These are phyloP conservation scores for Somateria mollissima DNA, from an alignment of 2,797 vertebrate genomes.

Conservation along the genomic window DNA sequence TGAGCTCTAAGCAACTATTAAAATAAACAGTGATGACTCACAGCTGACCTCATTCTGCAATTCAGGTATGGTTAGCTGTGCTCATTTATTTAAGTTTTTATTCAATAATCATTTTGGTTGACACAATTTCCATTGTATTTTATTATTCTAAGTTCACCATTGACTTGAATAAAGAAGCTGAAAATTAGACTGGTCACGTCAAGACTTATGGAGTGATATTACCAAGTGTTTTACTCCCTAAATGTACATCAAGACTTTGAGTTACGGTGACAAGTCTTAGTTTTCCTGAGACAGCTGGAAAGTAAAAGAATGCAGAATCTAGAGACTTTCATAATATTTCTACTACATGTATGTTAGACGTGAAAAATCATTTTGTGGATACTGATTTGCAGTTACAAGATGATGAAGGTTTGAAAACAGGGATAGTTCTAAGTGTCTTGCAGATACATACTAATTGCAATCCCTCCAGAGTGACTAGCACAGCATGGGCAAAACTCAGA, in stretches of 20 bases:
- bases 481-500: background rate
- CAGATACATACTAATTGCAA: background rate
- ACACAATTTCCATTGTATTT: rapidly evolving
- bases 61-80: background rate
- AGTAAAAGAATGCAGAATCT: background rate
- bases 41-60: background rate
- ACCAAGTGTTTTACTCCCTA: background rate
- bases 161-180: background rate
- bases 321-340: background rate
- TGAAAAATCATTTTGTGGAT: background rate
- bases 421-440: background rate
- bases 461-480: background rate
- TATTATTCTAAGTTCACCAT: background rate
- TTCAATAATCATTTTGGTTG: background rate
- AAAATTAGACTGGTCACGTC: background rate
- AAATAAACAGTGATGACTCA: background rate
- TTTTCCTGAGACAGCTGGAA: background rate
- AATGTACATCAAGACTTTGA: background rate
- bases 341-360: background rate
- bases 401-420: background rate
- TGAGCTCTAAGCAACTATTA: background rate
- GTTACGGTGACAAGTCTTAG: background rate
- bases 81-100: background rate
- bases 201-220: background rate
- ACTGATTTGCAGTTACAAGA: background rate